Conservation (phyloP, 2,797 vertebrate genomes). For the Brotula barbata region DNA sequence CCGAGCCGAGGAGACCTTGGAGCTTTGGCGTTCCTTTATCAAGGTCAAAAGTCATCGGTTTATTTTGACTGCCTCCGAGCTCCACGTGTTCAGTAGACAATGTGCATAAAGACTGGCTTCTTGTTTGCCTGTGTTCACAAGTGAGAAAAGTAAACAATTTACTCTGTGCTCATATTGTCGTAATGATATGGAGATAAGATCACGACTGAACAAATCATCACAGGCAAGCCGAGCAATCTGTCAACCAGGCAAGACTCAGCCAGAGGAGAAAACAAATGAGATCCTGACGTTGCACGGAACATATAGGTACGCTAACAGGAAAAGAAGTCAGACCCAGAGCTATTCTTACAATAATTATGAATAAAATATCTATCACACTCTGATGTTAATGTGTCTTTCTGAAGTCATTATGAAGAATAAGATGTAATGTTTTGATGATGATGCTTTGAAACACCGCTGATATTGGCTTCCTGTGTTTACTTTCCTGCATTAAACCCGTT, state of each 20-base stretch:
- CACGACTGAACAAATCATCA: not conserved
- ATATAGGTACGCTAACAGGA: too few species aligned
- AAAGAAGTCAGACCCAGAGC: too few species aligned
- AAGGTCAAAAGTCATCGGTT: constrained; percentile 80
- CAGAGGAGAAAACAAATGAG: too few species aligned
- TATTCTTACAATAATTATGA: too few species aligned
- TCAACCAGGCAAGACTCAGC: not conserved
- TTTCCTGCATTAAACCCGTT: too few species aligned
- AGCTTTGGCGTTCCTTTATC: constrained; percentile 77
- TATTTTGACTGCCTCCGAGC: constrained; percentile 65
- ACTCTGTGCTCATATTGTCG: constrained; percentile 15
- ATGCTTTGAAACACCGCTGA: too few species aligned
- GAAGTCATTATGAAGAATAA: too few species aligned
- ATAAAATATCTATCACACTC: too few species aligned
- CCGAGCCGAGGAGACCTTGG: constrained; percentile 75
- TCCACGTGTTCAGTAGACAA: constrained; percentile 50
- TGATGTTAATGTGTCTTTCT: too few species aligned
- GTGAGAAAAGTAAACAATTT: constrained; percentile 40
- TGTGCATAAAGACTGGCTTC: constrained; percentile 39
- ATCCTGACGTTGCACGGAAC: too few species aligned
- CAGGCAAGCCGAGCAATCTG: not conserved
- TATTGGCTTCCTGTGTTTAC: too few species aligned
- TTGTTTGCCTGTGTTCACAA: constrained; percentile 35
- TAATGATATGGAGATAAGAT: not conserved
- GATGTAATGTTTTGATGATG: too few species aligned